These are phyloP conservation scores for Capreolus pygargus DNA, from an alignment of 2,113 vertebrate genomes.

Conservation along the genomic window DNA sequence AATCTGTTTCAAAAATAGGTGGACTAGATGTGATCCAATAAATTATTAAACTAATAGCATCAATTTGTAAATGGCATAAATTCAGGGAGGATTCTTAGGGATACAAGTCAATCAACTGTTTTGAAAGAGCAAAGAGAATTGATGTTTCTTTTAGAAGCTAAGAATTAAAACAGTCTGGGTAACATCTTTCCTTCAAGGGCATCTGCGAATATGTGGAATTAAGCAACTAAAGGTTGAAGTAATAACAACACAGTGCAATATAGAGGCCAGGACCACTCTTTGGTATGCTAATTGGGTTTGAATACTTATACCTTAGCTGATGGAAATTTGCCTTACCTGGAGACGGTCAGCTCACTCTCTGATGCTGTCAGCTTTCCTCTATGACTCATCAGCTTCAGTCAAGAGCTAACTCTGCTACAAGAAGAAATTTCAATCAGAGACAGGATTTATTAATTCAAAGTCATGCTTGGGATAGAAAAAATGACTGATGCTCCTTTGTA, in stretches of 20 bases:
- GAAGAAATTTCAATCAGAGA: neutral
- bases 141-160: neutral
- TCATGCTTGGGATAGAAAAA: neutral
- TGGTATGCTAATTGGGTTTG: neutral
- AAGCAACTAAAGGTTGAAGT: neutral
- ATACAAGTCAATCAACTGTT: neutral
- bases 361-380: neutral
- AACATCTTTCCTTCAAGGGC: neutral
- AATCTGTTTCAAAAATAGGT: slow-evolving; percentile 23
- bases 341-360: neutral
- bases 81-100: neutral
- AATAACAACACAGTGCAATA: rapidly evolving
- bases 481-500: neutral
- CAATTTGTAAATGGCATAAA: neutral
- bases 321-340: neutral
- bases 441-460: neutral
- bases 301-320: neutral
- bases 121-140: neutral
- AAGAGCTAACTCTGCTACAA: neutral
- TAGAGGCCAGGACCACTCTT: neutral
- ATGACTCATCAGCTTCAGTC: neutral
- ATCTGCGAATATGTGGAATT: rapidly evolving
- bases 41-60: neutral
- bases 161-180: neutral
- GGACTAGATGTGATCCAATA: neutral